These are phyloP conservation scores for Brevipalpus yothersi DNA, from an alignment of 1,140 invertebrate genomes.

Conservation along the genomic window DNA sequence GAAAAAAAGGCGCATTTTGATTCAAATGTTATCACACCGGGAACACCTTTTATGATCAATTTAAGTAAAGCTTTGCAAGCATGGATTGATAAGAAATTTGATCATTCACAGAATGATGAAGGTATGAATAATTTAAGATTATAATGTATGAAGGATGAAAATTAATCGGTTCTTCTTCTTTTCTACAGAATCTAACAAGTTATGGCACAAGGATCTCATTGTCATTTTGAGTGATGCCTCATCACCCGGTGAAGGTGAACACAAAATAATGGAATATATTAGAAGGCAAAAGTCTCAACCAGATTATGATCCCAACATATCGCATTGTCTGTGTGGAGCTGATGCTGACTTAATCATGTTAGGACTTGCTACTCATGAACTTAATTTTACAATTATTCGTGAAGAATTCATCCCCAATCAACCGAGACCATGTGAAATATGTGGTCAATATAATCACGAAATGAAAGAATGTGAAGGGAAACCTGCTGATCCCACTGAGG, in stretches of 20 bases:
- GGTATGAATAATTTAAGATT: neutral
- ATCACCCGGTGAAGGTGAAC: slow-evolving; percentile 91
- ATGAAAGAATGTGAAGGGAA: slow-evolving; percentile 67
- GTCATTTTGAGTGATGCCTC: slow-evolving; percentile 91
- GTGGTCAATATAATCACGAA: slow-evolving; percentile 84
- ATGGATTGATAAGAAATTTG: slow-evolving; percentile 43
- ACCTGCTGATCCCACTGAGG: neutral
- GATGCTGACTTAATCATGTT: slow-evolving; percentile 35
- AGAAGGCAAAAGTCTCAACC: slow-evolving; percentile 81
- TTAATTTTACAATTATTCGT: slow-evolving; percentile 88
- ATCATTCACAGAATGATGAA: neutral
- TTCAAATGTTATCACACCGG: slow-evolving; percentile 88
- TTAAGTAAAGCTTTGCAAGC: slow-evolving; percentile 73
- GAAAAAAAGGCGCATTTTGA: slow-evolving; percentile 70
- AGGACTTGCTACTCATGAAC: slow-evolving; percentile 92
- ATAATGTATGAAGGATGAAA: no score
- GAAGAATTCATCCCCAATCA: slow-evolving; percentile 98
- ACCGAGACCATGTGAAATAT: slow-evolving; percentile 83
- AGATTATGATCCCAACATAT: slow-evolving; percentile 89
- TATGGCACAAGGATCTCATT: slow-evolving; percentile 8
- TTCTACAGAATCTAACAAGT: neutral
- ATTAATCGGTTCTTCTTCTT: neutral
- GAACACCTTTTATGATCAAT: slow-evolving; percentile 53
- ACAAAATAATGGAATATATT: slow-evolving; percentile 97
- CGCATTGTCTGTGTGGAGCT: slow-evolving; percentile 89